A percentile compares a stretch with the other conserved stretches of the same genome.
These are phyloP conservation scores for Corythucha ciliata DNA, from an alignment of 2,888 invertebrate genomes.

Conservation along the genomic window DNA sequence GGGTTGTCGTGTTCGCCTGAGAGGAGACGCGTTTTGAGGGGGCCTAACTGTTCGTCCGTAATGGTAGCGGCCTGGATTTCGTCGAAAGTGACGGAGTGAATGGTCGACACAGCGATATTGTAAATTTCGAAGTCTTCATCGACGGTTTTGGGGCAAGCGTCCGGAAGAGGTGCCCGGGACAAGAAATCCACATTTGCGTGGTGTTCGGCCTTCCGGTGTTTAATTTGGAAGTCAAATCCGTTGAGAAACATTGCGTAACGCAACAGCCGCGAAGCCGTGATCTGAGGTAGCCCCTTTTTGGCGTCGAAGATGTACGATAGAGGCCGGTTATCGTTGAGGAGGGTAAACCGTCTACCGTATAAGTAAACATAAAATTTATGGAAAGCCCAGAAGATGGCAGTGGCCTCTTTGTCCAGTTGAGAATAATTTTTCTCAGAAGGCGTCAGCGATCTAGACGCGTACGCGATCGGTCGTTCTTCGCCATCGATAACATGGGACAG, in stretches of 20 bases:
- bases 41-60: background rate
- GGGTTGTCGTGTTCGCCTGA: background rate
- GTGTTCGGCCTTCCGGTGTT: too few relatives aligned
- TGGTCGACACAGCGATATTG: too few relatives aligned
- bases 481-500: slow-evolving; percentile 18
- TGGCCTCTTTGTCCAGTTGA: slow-evolving; percentile 28
- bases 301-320: too few relatives aligned
- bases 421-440: slow-evolving; percentile 22
- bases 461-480: slow-evolving; percentile 24
- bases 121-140: too few relatives aligned
- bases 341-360: slow-evolving; percentile 12
- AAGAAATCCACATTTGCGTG: slow-evolving; percentile 27
- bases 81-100: background rate
- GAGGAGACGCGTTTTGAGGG: slow-evolving; percentile 1
- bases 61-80: background rate
- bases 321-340: too few relatives aligned
- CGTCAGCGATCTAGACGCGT: slow-evolving; percentile 21
- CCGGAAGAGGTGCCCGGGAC: too few relatives aligned
- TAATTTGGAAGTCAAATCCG: too few relatives aligned
- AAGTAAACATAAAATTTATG: slow-evolving; percentile 21
- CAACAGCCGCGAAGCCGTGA: too few relatives aligned
- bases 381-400: slow-evolving; percentile 24
- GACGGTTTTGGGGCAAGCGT: too few relatives aligned
- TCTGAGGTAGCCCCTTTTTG: too few relatives aligned
- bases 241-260: too few relatives aligned